These are phyloP conservation scores for Augochlorella aurata DNA, from an alignment of 2,888 invertebrate genomes.

Conservation along the genomic window DNA sequence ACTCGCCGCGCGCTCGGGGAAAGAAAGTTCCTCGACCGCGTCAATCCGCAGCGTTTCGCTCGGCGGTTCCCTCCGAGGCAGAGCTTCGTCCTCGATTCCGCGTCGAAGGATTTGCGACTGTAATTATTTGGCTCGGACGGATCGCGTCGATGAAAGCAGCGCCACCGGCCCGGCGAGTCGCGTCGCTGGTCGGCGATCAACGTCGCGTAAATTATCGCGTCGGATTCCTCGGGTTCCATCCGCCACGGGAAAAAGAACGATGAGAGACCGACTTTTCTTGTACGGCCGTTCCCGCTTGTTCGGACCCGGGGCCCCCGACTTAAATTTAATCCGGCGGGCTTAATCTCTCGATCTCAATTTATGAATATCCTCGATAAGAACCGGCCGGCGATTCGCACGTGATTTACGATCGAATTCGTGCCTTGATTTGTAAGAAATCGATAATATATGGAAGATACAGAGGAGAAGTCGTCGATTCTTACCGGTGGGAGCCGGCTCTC, in stretches of 20 bases:
- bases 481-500: conserved; percentile 12
- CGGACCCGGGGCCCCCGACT: conserved; percentile 32
- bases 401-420: conserved; percentile 53
- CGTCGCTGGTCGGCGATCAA: background rate
- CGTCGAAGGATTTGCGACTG: background rate
- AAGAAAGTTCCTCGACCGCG: conserved; percentile 33
- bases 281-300: conserved; percentile 9
- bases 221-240: background rate
- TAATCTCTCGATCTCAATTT: conserved; percentile 57
- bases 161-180: background rate
- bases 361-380: conserved; percentile 58
- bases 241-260: background rate
- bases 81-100: background rate
- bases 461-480: conserved; percentile 47
- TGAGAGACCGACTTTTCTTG: conserved; percentile 27
- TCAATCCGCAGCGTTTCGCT: background rate
- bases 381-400: conserved; percentile 38
- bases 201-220: conserved; percentile 24
- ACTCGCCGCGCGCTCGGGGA: conserved; percentile 37
- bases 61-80: background rate
- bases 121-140: background rate
- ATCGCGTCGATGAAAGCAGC: background rate
- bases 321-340: conserved; percentile 47
- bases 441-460: conserved; percentile 59
- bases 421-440: conserved; percentile 57